Base-by-base conservation (phyloP, 2,797 vertebrate genomes). In the Cuniculus paca region DNA sequence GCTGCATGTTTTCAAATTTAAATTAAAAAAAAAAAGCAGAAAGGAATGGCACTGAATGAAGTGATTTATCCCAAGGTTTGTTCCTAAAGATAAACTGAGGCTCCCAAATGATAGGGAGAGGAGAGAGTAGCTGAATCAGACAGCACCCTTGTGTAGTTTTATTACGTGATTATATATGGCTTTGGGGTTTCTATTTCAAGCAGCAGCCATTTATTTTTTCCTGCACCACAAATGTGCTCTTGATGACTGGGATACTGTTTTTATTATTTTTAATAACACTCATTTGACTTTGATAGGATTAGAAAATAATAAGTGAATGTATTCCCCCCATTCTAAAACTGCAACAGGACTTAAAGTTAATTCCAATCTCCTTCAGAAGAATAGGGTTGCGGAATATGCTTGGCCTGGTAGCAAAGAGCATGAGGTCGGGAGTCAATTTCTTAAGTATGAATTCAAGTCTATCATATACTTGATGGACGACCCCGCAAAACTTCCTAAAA, bases 1-100 rank as follows among this genome's bases (percentile, higher is more conserved):
- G 85, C 94, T 98, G 96, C 74, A 61, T 56, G 12, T 96, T 93
- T 97, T 95, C 70, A 94, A 92, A 89, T 97, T 94, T 86, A 94
- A 94, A 97, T 94, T 95, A 58, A 95, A 88, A 97, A 68, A 50
- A n/a, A 52, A 56, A 39, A 74, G 79, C 82, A 95, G 88, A 79
- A 92, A 95, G 82, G 26, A 93, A 68, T 61, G 79, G 63, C 82
- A 90, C 31, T 22, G 28, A 94, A 94, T 93, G 70, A 81, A 81
- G 65, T 81, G 61, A 93, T 92, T 89, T 92, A 50, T 79, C 68
- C 52, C 10, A 28, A 39, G 48, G 58, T 84, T 90, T 91, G n/a
- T 82, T 97, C 72, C 88, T n/a, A 34, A 87, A 94, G 85, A 92
- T 95, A 96, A 92, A 83, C 68, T 42, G 63, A 89, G 70, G 63